phyloP scores from a whole-genome alignment of 1,140 invertebrate genomes.

The Solen grandis region DNA sequence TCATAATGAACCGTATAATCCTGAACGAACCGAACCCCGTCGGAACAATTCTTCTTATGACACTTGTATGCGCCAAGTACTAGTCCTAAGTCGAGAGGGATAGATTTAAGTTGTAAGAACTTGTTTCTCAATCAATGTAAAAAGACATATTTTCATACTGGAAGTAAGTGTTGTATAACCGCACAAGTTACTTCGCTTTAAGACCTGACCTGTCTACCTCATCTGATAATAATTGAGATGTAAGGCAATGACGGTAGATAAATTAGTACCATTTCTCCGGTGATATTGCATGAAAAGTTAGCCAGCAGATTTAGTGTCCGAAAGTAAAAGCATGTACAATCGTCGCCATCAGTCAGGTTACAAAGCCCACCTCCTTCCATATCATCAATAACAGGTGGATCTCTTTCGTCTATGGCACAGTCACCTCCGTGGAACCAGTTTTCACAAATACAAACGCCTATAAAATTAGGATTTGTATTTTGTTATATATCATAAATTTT shows the following conservation, averaged over 20 bases:
- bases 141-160: too few relatives aligned
- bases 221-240: neutral
- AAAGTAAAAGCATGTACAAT: slow-evolving; percentile 4
- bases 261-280: neutral
- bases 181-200: too few relatives aligned
- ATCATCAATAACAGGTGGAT: slow-evolving; percentile 22
- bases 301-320: neutral
- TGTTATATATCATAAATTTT: too few relatives aligned
- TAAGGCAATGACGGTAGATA: neutral
- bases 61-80: too few relatives aligned
- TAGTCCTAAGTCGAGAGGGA: too few relatives aligned
- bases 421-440: slow-evolving; percentile 8
- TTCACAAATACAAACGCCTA: slow-evolving; percentile 23
- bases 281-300: slow-evolving; percentile 3
- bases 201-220: neutral
- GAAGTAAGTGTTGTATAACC: too few relatives aligned
- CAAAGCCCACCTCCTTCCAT: slow-evolving; percentile 20
- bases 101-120: too few relatives aligned
- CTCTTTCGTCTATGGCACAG: slow-evolving; percentile 23
- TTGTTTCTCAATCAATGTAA: too few relatives aligned
- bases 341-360: slow-evolving; percentile 24
- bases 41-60: too few relatives aligned
- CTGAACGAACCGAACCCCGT: too few relatives aligned
- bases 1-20: too few relatives aligned
- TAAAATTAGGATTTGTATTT: too few relatives aligned